These are phyloP conservation scores for Sakesphorus luctuosus DNA, from an alignment of 2,113 vertebrate genomes.

Conservation along the genomic window DNA sequence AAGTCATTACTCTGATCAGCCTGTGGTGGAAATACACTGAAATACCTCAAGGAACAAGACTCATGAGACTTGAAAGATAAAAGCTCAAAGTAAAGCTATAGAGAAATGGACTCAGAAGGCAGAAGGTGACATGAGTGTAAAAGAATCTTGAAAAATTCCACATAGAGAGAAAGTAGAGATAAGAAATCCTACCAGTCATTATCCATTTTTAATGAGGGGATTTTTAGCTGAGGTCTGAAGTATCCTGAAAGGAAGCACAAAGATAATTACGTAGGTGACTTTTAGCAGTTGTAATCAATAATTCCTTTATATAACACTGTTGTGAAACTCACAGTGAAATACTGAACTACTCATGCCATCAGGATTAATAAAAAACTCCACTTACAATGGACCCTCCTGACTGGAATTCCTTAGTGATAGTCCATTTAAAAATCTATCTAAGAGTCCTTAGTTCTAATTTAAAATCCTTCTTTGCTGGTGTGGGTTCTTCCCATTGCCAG, in stretches of 20 bases:
- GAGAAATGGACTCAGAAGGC: not conserved
- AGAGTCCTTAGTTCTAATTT: slow-evolving; percentile 7
- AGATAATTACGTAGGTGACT: not conserved
- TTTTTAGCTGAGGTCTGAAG: not conserved
- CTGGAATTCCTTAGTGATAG: not conserved
- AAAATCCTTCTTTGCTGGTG: not conserved
- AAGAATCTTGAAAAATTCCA: not conserved
- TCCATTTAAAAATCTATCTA: slow-evolving; percentile 17
- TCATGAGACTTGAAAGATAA: not conserved
- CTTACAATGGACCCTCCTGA: not conserved
- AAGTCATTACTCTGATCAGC: not conserved
- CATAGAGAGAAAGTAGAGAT: not conserved
- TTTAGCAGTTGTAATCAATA: slow-evolving; percentile 3
- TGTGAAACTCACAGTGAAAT: not conserved
- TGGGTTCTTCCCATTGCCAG: not conserved
- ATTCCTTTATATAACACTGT: not conserved
- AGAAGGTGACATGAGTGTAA: not conserved
- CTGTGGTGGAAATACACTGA: not conserved
- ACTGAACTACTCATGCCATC: not conserved
- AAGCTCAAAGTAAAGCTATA: not conserved
- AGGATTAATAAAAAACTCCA: not conserved
- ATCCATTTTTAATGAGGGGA: not conserved
- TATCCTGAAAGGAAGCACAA: not conserved
- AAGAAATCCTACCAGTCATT: not conserved
- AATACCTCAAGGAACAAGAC: not conserved